Evolutionary conservation across 1,140 invertebrate species (phyloP), one percentile per base, ranked within the genome.

Genomic region (Goniozus legneri): DNA sequence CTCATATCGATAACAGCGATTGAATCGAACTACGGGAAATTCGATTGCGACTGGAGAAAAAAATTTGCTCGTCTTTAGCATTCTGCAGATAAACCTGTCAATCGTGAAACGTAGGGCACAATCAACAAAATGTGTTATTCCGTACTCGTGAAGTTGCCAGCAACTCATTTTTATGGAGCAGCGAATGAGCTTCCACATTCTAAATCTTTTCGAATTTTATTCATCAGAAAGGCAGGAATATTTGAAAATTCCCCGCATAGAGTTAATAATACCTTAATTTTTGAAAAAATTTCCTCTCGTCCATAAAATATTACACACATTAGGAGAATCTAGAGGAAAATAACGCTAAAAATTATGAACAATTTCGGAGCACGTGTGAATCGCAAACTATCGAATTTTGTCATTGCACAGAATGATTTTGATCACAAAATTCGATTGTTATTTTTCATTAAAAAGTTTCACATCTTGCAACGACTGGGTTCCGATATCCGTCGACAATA

Each of bases 101-200:
- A 4, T 4, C 24, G 24, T 4, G 10, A 27, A 27, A 4, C 4
- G 24, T 4, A 6, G 10, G 10, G 4, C 24, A 4, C 4, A 27
- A 27, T 6, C 4, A 6, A 27, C 24, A 27, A 27, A 10, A 27
- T 4, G 24, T 4, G 10, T 27, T 10, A 27, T 4, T 27, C 4
- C 24, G 4, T 27, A n/a, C n/a, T n/a, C n/a, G n/a, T 8, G 19
- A 43, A 52, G 50, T 52, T 52, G 50, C 50, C 50, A 49, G 50
- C 50, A 52, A 52, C 50, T n/a, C n/a, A n/a, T n/a, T 52, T 34
- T 48, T 42, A 20, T 10, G 24, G 4, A 27, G 24, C 24, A 27
- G 4, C 24, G 24, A n/a, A 27, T 10, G 24, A 27, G 24, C 24
- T 27, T 6, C 24, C 4, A 27, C 4, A 27, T 4, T 27, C 10